phyloP scores from a whole-genome alignment of 2,113 vertebrate species.

The Cheilinus undulatus region DNA sequence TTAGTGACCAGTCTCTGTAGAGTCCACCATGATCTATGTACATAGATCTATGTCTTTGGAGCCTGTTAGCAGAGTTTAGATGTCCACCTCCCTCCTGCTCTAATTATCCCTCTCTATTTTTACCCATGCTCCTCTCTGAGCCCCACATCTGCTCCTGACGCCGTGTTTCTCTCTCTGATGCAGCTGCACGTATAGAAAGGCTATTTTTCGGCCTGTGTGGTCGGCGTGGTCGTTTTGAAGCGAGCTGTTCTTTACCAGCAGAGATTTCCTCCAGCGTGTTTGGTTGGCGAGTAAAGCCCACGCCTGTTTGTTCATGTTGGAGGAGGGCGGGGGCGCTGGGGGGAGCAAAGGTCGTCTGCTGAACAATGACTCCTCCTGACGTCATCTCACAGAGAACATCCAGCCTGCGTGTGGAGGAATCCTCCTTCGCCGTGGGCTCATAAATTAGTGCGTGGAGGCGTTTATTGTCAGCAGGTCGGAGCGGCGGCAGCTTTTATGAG shows the following conservation, averaged over 20 bases:
- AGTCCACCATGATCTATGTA: no score
- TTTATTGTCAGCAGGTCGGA: conserved; percentile 40
- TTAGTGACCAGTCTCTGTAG: no score
- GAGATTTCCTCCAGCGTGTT: background rate
- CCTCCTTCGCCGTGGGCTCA: conserved; percentile 34
- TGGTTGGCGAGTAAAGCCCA: background rate
- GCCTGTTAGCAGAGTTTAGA: no score
- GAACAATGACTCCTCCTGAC: conserved; percentile 55
- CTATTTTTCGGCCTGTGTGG: conserved; percentile 19
- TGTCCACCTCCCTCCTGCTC: conserved; percentile 28
- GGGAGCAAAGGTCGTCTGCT: conserved; percentile 57
- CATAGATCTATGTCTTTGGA: no score
- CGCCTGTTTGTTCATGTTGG: background rate
- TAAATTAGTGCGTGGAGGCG: conserved; percentile 28
- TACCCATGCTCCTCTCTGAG: conserved; percentile 31
- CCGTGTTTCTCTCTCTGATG: conserved; percentile 22
- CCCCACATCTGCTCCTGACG: conserved; percentile 46
- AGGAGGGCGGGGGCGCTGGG: conserved; percentile 11
- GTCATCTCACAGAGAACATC: conserved; percentile 32
- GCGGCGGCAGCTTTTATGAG: conserved; percentile 38
- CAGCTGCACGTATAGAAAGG: conserved; percentile 22
- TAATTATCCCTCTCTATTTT: conserved; percentile 52
- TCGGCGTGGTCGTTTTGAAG: conserved; percentile 38
- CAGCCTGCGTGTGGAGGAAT: conserved; percentile 50
- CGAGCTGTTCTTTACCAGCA: background rate